Evolutionary conservation across 2,888 invertebrate species (phyloP), one percentile per base, ranked within the genome.

Genomic region (Eudasyphora cyanicolor): DNA sequence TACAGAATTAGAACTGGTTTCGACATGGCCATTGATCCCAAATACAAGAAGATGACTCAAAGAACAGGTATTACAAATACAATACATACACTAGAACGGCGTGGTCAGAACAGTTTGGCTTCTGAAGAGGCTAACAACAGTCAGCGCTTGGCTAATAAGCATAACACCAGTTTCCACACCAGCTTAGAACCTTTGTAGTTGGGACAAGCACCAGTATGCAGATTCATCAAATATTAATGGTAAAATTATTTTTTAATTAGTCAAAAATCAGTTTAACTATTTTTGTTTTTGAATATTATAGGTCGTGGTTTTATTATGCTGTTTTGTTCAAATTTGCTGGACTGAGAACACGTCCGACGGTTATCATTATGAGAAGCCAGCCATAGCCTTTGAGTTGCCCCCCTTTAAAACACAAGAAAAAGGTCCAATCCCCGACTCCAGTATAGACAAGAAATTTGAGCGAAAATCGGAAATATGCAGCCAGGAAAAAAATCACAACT

Each of bases 331-430:
- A 19, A 12, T 6, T n/a, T 1, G 1, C 6, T 1, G 45, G 10
- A 10, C 27, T 27, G 14, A 57, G 27, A 12, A 14, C n/a, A n/a
- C 45, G n/a, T 12, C 54, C 38, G 12, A 77, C 29, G 79, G 80
- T 35, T 80, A 82, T 71, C 42, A 35, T 38, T 75, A 80, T 64
- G 60, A 79, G 12, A 79, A 77, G 27, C 76, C 78, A 7, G 8
- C 1, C 1, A 45, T 57, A 19, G 24, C 71, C 38, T 81, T 82
- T 67, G 49, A 67, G 64, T 75, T 75, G 67, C 75, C 77, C 21
- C 0, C 21, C 3, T 19, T 51, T 64, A 24, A 1, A 21, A 38
- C 21, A 3, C 29, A 29, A 19, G 60, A 60, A 51, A 51, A n/a
- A n/a, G n/a, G 6, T n/a, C 17, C 2, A 51, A 51, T 51, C 17